Evolutionary conservation across 2,888 invertebrate genomes (phyloP).

Genomic region (Drosophila limbata): DNA sequence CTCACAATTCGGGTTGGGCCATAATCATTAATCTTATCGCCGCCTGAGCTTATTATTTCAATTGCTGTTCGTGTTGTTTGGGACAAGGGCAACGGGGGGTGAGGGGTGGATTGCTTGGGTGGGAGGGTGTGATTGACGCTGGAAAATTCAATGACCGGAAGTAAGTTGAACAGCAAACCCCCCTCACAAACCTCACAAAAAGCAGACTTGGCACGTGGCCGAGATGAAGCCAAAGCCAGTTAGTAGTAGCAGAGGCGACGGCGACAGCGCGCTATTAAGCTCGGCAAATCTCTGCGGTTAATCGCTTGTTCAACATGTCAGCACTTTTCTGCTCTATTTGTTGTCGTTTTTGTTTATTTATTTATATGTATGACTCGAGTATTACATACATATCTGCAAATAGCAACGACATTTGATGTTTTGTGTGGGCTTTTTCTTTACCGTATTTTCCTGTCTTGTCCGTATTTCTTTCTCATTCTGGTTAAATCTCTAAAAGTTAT

Average conservation of each 20-base stretch:
- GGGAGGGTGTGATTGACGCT: constrained; percentile 48
- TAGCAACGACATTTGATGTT: not conserved
- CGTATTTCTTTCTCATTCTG: constrained; percentile 13
- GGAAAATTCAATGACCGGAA: constrained; percentile 83
- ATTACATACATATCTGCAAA: not conserved
- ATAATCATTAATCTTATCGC: constrained; percentile 86
- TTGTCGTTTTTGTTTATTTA: constrained; percentile 47
- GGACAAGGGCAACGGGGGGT: not conserved
- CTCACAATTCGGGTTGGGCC: constrained; percentile 62
- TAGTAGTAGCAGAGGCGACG: constrained; percentile 4
- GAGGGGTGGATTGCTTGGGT: constrained; percentile 14
- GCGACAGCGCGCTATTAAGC: constrained; percentile 20
- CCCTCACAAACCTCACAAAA: constrained; percentile 16
- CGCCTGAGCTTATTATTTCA: constrained; percentile 85
- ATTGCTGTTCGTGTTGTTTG: constrained; percentile 59
- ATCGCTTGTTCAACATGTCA: constrained; percentile 79
- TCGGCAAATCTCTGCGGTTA: constrained; percentile 75
- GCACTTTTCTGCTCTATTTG: constrained; percentile 56
- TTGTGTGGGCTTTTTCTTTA: not conserved
- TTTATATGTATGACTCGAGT: constrained; percentile 58
- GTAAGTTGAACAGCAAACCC: constrained; percentile 75
- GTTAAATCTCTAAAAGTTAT: constrained; percentile 34
- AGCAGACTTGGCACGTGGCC: constrained; percentile 66
- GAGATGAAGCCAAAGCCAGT: not conserved
- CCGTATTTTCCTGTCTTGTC: not conserved